phyloP scores from a whole-genome alignment of 2,888 invertebrate genomes.

The Priocnemis perturbator region DNA sequence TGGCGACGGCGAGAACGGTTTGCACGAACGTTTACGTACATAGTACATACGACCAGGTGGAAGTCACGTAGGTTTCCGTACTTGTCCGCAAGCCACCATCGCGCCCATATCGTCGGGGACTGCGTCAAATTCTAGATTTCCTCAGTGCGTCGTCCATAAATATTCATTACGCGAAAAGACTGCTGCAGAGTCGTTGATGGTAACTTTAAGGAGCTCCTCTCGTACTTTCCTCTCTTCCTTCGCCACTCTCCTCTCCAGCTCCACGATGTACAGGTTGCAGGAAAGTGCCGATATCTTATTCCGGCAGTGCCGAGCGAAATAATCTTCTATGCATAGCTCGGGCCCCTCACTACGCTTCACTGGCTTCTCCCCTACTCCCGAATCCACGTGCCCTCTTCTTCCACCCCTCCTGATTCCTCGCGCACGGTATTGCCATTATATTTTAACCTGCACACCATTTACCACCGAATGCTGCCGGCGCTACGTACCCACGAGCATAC shows the following conservation, averaged over 20 bases:
- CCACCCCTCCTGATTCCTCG: neutral
- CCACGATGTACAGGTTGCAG: slow-evolving; percentile 12
- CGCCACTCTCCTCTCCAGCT: no score
- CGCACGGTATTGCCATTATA: slow-evolving; percentile 46
- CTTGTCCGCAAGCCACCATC: neutral
- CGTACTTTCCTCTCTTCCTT: neutral
- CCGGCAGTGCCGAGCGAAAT: slow-evolving; percentile 49
- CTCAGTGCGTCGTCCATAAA: slow-evolving; percentile 45
- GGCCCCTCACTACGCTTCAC: slow-evolving; percentile 14
- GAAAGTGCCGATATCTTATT: slow-evolving; percentile 42
- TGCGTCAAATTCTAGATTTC: slow-evolving; percentile 34
- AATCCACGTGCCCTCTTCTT: neutral
- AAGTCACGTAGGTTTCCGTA: no score
- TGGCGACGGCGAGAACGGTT: no score
- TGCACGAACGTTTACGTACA: no score
- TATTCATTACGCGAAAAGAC: slow-evolving; percentile 51
- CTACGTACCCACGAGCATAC: slow-evolving; percentile 15
- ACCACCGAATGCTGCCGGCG: slow-evolving; percentile 29
- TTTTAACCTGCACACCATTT: slow-evolving; percentile 49
- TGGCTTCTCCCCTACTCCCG: neutral
- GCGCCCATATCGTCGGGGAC: neutral
- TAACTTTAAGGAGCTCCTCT: slow-evolving; percentile 28
- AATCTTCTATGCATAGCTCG: slow-evolving; percentile 59
- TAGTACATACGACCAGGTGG: no score
- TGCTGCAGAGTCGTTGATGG: slow-evolving; percentile 39